Base-by-base conservation (phyloP, 2,113 vertebrate species). In the Tenebrosternarchus preto region DNA sequence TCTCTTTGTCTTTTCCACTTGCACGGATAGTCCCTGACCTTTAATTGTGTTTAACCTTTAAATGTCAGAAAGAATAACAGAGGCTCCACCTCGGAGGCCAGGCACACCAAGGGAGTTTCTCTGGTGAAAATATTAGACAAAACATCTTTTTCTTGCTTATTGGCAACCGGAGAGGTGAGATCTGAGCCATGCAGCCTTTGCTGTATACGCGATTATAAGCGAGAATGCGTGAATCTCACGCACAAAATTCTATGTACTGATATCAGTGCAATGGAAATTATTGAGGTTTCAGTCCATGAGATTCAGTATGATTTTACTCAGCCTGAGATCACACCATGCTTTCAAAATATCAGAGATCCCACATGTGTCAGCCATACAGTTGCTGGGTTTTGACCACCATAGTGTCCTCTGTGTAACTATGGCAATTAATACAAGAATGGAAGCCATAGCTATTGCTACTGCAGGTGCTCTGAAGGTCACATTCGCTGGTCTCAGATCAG, bases 31-130 rank as follows among this genome's bases (percentile, higher is more conserved):
- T 88, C 73, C 77, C 25, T 92, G 91, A 93, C 92, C 92, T 92
- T 93, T 93, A 79, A 89, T 79, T 78, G 84, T 63, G 67, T 89
- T 90, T 90, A 87, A 88, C 89, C 89, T 91, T 87, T 89, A 92
- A 93, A 92, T 91, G 92, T 92, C 92, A 93, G 83, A 90, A 88
- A 81, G 87, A 89, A 88, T 85, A 88, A 91, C 85, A 85, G 63
- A 83, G 78, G 75, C 85, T 84, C 85, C 80, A 85, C 72, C 82
- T 72, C 75, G 83, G 77, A 82, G 85, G 78, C 83, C 85, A 87
- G 74, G 57, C 73, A 85, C 64, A 85, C 63, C 50, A 22, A 86
- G 86, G 87, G 76, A 82, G 87, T 90, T 87, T 84, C 87, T 87
- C 81, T 82, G 60, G 73, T 64, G 43, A 24, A 74, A 75, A 80